Percentiles rank a stretch among this genome's conserved stretches.
Conservation (phyloP, 2,113 vertebrate genomes). For the Onychostoma macrolepis region DNA sequence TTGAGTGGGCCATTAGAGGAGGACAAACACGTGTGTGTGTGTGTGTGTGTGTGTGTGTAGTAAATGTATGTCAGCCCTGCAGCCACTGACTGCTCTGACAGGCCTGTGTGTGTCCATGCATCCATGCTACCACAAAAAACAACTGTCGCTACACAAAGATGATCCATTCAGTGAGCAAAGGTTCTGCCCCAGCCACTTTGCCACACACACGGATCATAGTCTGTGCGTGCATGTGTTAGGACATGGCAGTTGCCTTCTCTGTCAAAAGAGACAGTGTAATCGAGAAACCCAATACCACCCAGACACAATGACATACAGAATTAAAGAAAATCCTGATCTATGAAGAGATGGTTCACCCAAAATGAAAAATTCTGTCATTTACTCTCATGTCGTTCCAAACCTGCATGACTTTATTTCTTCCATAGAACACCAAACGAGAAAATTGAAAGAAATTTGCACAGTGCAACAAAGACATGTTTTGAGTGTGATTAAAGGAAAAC, state of each 20-base stretch:
- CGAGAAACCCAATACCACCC: conserved; percentile 2
- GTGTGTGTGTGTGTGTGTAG: conserved; percentile 51
- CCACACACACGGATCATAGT: background rate
- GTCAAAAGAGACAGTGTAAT: conserved; percentile 17
- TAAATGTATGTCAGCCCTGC: conserved; percentile 22
- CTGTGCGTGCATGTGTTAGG: background rate
- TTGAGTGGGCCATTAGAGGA: conserved; percentile 62
- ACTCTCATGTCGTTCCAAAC: background rate
- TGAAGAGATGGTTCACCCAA: background rate
- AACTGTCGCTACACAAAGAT: background rate
- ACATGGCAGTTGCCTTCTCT: background rate
- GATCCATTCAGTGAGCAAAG: background rate
- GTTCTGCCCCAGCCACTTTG: background rate
- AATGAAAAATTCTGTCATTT: background rate
- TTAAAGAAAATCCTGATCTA: background rate
- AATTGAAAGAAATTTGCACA: background rate
- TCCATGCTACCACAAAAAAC: conserved; percentile 5
- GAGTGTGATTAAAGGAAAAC: background rate
- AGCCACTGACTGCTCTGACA: conserved; percentile 43
- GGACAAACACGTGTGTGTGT: conserved; percentile 61
- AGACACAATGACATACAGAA: conserved; percentile 15
- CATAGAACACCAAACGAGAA: background rate
- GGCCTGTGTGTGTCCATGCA: conserved; percentile 35
- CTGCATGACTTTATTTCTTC: background rate
- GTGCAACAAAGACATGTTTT: background rate